Evolutionary conservation across 35 echinoderm and acorn worm genomes (phyloP).

Genomic region (Lytechinus variegatus): DNA sequence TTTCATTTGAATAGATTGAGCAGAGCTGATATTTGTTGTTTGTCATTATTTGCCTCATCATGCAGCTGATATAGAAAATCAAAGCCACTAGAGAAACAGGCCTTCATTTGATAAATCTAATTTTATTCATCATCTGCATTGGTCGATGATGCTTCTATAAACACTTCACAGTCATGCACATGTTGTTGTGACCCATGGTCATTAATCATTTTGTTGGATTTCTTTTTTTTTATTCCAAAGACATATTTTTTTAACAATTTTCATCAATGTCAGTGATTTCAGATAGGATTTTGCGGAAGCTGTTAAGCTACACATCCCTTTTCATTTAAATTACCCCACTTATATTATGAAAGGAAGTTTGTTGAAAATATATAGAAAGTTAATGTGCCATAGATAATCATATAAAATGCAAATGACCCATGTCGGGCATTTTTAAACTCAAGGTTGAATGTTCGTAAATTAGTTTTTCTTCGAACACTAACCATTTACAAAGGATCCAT

Average conservation of each 20-base stretch:
- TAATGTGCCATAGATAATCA: not conserved
- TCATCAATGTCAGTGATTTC: not conserved
- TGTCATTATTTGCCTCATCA: not conserved
- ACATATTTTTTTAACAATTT: not conserved
- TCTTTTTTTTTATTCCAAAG: too few relatives aligned
- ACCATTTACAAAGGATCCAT: too few relatives aligned
- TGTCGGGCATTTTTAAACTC: not conserved
- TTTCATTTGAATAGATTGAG: not conserved
- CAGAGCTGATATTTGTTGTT: not conserved
- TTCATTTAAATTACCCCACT: not conserved
- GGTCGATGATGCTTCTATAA: too few relatives aligned
- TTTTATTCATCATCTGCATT: not conserved
- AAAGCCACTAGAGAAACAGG: not conserved
- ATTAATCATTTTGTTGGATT: too few relatives aligned
- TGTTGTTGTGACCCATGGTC: too few relatives aligned
- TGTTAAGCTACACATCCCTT: not conserved
- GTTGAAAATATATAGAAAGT: not conserved
- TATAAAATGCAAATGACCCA: not conserved
- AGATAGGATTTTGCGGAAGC: not conserved
- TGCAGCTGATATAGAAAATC: not conserved
- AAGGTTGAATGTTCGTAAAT: not conserved
- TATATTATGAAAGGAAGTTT: not conserved
- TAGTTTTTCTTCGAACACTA: not conserved
- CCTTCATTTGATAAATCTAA: not conserved
- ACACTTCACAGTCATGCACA: too few relatives aligned